Base-by-base conservation (phyloP, 2,113 vertebrate species). In the Bathybates hornii region DNA sequence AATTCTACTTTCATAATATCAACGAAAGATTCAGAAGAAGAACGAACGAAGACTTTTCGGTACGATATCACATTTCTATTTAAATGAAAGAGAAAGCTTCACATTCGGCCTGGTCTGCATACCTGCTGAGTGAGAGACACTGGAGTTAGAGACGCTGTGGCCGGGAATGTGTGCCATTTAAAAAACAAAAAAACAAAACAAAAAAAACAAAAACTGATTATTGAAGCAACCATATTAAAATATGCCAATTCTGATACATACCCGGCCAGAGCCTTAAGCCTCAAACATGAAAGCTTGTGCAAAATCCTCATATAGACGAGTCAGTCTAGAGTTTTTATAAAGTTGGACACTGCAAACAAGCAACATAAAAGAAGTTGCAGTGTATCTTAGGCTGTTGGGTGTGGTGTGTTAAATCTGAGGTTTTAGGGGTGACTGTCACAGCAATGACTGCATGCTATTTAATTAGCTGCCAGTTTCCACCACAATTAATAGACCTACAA, bases 161-260 rank as follows among this genome's bases (percentile, higher is more conserved):
- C 14, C 6, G 1, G 41, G 14, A 45, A 27, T 1, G 2, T 17
- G 68, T 73, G 68, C 68, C 41, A 29, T 73, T 73, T 19, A 34
- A 45, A 73, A 68, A 68, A 24, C 1, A 16, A n/a, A 38, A 21
- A 2, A 3, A 24, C 24, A 24, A 24, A 24, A 24, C 24, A 27
- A 27, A 27, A 3, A 27, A 27, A 34, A 3, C 1, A 16, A 12
- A 17, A 0, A 0, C 2, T 3, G 43, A 76, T 76, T 29, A 32
- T 7, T 76, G 24, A 50, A 76, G 43, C 43, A 16, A 76, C 14
- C 71, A 45, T 76, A 29, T 48, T 76, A 76, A 76, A 48, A 48
- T 76, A 12, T 29, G 24, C 38, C 71, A 76, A 3, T 50, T 76
- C 43, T 19, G 43, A 76, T 76, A 48, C 14, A 48, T 48, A 48